A percentile compares a stretch with the other conserved stretches of the same genome.
These are phyloP conservation scores for Protonemura montana DNA, from an alignment of 2,888 invertebrate genomes.

Conservation along the genomic window DNA sequence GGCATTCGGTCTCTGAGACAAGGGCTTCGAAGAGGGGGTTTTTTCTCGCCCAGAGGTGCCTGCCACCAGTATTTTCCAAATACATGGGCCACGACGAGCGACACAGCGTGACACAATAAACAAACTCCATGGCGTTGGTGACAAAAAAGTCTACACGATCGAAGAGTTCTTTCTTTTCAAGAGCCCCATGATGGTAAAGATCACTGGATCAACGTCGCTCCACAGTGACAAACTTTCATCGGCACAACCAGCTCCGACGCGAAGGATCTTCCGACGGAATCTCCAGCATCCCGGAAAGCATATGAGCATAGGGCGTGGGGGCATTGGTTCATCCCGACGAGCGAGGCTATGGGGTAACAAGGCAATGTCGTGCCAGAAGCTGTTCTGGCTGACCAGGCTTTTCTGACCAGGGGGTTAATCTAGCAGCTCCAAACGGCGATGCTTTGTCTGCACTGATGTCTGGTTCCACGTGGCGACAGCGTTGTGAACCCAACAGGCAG, in stretches of 20 bases:
- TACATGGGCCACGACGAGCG: conserved; percentile 55
- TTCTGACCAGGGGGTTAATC: conserved; percentile 64
- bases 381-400: conserved; percentile 66
- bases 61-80: conserved; percentile 60
- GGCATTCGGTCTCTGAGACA: conserved; percentile 61
- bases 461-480: conserved; percentile 62
- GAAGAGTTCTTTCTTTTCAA: conserved; percentile 60
- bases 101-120: conserved; percentile 43
- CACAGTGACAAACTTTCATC: conserved; percentile 65
- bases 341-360: conserved; percentile 58
- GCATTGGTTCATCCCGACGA: too few species aligned
- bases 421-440: conserved; percentile 54
- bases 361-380: conserved; percentile 64
- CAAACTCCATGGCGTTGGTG: conserved; percentile 44
- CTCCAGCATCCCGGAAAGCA: conserved; percentile 53
- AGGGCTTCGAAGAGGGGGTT: conserved; percentile 61
- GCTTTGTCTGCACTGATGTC: conserved; percentile 65
- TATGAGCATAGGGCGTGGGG: conserved; percentile 67
- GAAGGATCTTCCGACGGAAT: conserved; percentile 62
- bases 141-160: conserved; percentile 32
- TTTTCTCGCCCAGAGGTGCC: conserved; percentile 62
- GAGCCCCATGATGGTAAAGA: conserved; percentile 70
- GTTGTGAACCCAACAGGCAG: conserved; percentile 67
- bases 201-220: conserved; percentile 70
- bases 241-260: conserved; percentile 63